Evolutionary conservation across 2,888 invertebrate species (phyloP).

Genomic region (Ennomos erosarius): DNA sequence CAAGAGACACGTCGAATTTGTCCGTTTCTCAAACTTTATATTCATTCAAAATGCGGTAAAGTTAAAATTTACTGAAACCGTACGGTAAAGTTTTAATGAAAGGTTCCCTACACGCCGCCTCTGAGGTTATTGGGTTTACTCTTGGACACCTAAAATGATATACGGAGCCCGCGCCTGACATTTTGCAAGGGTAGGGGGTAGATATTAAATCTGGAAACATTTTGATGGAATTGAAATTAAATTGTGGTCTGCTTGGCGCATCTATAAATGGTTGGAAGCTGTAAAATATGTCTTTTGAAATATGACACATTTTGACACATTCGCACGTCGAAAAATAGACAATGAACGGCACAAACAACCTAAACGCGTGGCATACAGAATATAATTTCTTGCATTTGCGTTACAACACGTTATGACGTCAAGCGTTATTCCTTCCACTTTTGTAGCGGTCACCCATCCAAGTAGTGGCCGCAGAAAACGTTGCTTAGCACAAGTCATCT

Average conservation of each 20-base stretch:
- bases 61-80: slow-evolving; percentile 28
- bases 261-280: no score
- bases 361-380: no score
- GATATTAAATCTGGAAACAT: slow-evolving; percentile 27
- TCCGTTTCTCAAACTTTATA: slow-evolving; percentile 13
- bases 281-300: no score
- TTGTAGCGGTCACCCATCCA: no score
- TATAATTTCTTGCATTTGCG: no score
- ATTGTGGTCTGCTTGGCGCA: slow-evolving; percentile 3
- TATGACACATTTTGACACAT: no score
- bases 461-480: no score
- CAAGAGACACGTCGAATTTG: slow-evolving; percentile 13
- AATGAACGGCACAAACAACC: no score
- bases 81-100: slow-evolving; percentile 33
- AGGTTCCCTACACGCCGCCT: slow-evolving; percentile 20
- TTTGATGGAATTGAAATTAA: slow-evolving; percentile 24
- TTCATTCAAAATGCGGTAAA: slow-evolving; percentile 26
- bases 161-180: slow-evolving; percentile 22
- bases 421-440: no score
- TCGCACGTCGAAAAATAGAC: no score
- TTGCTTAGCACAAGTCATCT: no score
- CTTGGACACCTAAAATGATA: slow-evolving; percentile 30
- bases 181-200: slow-evolving; percentile 24
- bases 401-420: no score
- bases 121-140: slow-evolving; percentile 26